Evolutionary conservation across 2,797 vertebrate genomes (phyloP).

Genomic region (Galagoides demidoff): DNA sequence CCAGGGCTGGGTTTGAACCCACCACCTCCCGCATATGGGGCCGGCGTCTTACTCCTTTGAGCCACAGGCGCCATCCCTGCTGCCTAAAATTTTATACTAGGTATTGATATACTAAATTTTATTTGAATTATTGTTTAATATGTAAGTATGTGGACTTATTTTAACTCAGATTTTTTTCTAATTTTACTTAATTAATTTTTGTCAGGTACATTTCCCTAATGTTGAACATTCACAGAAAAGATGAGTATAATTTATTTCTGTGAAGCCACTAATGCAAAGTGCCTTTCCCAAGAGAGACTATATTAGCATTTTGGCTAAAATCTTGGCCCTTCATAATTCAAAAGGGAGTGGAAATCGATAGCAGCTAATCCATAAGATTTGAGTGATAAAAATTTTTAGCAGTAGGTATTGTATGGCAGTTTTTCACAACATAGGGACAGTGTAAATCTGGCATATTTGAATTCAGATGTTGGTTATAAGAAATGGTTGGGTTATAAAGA

Average conservation of each 20-base stretch:
- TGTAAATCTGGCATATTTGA: neutral
- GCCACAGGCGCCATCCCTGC: too few species aligned
- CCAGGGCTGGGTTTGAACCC: too few species aligned
- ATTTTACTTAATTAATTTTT: neutral
- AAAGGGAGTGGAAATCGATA: neutral
- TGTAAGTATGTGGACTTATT: neutral
- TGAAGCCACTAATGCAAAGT: neutral
- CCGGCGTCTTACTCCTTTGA: too few species aligned
- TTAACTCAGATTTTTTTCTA: neutral
- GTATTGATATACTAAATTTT: neutral
- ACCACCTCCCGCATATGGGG: too few species aligned
- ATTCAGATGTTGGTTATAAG: neutral
- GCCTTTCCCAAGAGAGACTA: constrained; percentile 10
- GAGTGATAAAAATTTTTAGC: neutral
- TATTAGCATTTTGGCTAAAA: constrained; percentile 23
- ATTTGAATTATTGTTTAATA: constrained; percentile 18
- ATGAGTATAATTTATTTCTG: constrained; percentile 27
- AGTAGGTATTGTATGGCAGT: neutral
- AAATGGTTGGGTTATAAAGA: neutral
- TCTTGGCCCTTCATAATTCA: neutral
- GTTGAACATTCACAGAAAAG: neutral
- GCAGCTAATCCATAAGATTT: neutral
- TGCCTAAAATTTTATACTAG: neutral
- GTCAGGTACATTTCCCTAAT: neutral
- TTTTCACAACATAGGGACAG: neutral